phyloP scores from a whole-genome alignment of 2,888 invertebrate species.

The Philonicus albiceps region DNA sequence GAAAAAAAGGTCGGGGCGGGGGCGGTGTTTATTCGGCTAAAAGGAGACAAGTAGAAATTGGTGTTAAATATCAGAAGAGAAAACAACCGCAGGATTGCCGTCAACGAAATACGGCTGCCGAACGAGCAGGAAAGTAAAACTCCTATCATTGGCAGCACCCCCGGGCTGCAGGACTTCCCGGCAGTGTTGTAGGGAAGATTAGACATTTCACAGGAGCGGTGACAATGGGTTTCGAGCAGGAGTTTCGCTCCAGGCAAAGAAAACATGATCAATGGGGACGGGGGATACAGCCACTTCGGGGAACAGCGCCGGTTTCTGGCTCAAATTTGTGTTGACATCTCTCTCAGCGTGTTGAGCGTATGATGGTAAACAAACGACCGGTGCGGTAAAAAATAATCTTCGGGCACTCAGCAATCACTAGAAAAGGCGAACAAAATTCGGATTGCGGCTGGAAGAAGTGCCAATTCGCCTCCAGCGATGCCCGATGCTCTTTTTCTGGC shows the following conservation, averaged over 20 bases:
- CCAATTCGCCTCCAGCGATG: background rate
- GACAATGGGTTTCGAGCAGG: background rate
- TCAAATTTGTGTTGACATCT: background rate
- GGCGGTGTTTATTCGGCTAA: conserved; percentile 30
- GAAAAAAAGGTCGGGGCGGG: background rate
- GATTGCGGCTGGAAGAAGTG: background rate
- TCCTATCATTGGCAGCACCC: background rate
- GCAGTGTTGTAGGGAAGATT: background rate
- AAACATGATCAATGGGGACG: background rate
- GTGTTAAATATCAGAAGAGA: conserved; percentile 37
- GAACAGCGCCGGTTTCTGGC: background rate
- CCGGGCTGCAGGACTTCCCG: background rate
- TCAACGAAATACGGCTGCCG: background rate
- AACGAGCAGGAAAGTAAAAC: conserved; percentile 1
- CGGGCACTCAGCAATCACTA: background rate
- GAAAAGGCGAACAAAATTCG: background rate
- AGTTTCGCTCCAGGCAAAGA: background rate
- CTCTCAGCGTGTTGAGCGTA: background rate
- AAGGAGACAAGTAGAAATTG: conserved; percentile 36
- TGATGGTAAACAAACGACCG: background rate
- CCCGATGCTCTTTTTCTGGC: background rate
- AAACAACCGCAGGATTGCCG: conserved; percentile 27
- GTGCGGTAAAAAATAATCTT: background rate
- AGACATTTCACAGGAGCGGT: background rate
- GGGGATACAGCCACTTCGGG: background rate